These are phyloP conservation scores for Triplophysa rosa DNA, from an alignment of 2,113 vertebrate species.

Conservation along the genomic window DNA sequence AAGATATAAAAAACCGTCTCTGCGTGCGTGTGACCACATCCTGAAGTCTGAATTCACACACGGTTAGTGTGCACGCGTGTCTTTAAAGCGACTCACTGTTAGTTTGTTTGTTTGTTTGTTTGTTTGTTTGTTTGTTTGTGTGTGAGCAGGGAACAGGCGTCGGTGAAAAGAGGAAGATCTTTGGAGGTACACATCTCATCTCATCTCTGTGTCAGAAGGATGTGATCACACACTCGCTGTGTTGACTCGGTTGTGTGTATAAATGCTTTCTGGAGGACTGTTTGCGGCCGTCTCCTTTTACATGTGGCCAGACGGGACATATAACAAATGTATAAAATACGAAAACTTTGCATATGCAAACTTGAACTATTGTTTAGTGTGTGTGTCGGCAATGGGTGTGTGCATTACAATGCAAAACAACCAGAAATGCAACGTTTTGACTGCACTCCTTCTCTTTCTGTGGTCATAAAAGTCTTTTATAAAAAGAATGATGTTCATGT, in stretches of 20 bases:
- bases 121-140: slow-evolving; percentile 2
- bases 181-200: slow-evolving; percentile 50
- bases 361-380: not conserved
- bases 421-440: not conserved
- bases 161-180: slow-evolving; percentile 58
- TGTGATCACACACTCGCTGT: not conserved
- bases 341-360: slow-evolving; percentile 19
- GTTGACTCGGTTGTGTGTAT: not conserved
- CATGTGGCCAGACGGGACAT: not conserved
- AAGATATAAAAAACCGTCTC: slow-evolving; percentile 53
- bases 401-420: too few species aligned
- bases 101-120: slow-evolving; percentile 6
- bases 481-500: not conserved
- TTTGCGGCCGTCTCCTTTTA: not conserved
- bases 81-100: not conserved
- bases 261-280: not conserved
- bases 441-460: not conserved
- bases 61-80: not conserved
- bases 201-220: not conserved
- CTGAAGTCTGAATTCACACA: not conserved
- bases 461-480: not conserved
- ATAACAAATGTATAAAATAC: not conserved
- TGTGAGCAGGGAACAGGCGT: slow-evolving; percentile 55
- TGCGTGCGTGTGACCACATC: not conserved
- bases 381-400: not conserved